Conservation (phyloP, 2,888 invertebrate genomes). For the Amiota mariae region DNA sequence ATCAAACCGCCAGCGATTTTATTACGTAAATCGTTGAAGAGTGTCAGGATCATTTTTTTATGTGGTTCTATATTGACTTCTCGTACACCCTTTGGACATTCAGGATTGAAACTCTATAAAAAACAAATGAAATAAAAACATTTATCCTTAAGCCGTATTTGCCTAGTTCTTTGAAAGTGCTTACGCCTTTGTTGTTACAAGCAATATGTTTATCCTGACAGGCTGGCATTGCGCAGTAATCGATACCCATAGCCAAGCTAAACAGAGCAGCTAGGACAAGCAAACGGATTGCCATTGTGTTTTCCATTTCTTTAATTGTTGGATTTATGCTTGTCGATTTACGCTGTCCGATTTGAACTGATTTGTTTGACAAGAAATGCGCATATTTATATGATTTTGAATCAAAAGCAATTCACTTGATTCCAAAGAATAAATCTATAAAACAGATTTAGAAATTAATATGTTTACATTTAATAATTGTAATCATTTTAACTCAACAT, state of each 20-base stretch:
- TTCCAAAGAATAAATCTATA: neutral
- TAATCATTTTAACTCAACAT: too few relatives aligned
- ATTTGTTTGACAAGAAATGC: neutral
- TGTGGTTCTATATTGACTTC: slow-evolving; percentile 41
- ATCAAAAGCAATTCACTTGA: neutral
- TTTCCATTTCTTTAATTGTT: slow-evolving; percentile 7
- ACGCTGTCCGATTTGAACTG: slow-evolving; percentile 13
- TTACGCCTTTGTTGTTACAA: slow-evolving; percentile 56
- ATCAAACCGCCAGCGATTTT: slow-evolving; percentile 50
- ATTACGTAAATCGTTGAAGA: slow-evolving; percentile 54
- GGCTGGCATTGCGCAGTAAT: slow-evolving; percentile 54
- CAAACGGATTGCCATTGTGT: neutral
- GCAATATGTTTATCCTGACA: slow-evolving; percentile 57
- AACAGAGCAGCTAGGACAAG: slow-evolving; percentile 25
- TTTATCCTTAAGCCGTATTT: neutral
- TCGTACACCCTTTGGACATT: slow-evolving; percentile 50
- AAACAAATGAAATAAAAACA: neutral
- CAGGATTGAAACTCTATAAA: slow-evolving; percentile 45
- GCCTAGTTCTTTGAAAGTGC: neutral
- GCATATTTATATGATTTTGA: slow-evolving; percentile 5
- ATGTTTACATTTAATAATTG: too few relatives aligned
- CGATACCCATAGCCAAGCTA: slow-evolving; percentile 43
- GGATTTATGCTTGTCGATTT: neutral
- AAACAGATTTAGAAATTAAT: neutral
- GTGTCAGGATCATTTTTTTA: slow-evolving; percentile 48